These are phyloP conservation scores for Pheosia tremula DNA, from an alignment of 2,888 invertebrate species.

Conservation along the genomic window DNA sequence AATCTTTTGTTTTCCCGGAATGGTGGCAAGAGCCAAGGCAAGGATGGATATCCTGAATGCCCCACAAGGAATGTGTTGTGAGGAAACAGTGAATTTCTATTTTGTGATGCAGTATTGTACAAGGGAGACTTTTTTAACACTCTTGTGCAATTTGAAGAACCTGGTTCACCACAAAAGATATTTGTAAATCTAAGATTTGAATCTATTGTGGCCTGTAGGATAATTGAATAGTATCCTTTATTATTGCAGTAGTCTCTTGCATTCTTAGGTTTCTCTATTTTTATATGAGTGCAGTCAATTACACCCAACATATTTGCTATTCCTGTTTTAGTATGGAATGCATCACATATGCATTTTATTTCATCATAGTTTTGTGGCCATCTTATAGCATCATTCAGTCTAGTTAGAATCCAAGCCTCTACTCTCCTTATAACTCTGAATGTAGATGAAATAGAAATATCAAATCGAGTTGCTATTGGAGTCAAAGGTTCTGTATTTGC, in stretches of 20 bases:
- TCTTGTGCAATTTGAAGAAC: slow-evolving; percentile 58
- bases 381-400: slow-evolving; percentile 60
- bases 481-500: slow-evolving; percentile 62
- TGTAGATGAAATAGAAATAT: slow-evolving; percentile 68
- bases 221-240: slow-evolving; percentile 64
- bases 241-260: slow-evolving; percentile 61
- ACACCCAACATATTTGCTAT: slow-evolving; percentile 62
- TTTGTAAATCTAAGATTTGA: slow-evolving; percentile 62
- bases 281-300: slow-evolving; percentile 63
- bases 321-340: slow-evolving; percentile 56
- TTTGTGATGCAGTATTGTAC: slow-evolving; percentile 55
- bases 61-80: slow-evolving; percentile 62
- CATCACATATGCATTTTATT: slow-evolving; percentile 50
- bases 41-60: slow-evolving; percentile 62
- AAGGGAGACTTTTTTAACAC: slow-evolving; percentile 63
- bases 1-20: slow-evolving; percentile 64
- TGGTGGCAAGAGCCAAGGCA: slow-evolving; percentile 65
- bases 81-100: slow-evolving; percentile 56
- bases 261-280: slow-evolving; percentile 67
- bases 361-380: slow-evolving; percentile 61
- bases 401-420: slow-evolving; percentile 64
- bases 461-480: slow-evolving; percentile 65
- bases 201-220: slow-evolving; percentile 64
- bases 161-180: slow-evolving; percentile 68
- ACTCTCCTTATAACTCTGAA: slow-evolving; percentile 66